A percentile compares a stretch with the other conserved stretches of the same genome.
Conservation (phyloP, 2,113 vertebrate species). For the Felis chaus region DNA sequence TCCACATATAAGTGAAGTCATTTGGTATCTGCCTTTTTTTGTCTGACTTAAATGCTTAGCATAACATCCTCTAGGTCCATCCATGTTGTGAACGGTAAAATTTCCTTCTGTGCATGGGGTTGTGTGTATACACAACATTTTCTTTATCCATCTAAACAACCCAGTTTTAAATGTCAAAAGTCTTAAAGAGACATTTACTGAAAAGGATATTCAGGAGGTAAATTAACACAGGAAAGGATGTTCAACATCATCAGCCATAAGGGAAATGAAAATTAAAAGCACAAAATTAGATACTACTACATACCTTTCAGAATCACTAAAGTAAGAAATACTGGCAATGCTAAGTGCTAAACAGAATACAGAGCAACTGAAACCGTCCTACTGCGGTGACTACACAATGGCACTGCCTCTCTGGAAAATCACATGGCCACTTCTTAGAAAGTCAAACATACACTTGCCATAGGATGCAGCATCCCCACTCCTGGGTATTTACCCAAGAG, state of each 20-base stretch:
- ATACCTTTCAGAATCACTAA: neutral
- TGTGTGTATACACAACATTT: neutral
- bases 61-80: neutral
- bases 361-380: neutral
- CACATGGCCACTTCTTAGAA: neutral
- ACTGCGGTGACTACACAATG: neutral
- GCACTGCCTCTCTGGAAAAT: neutral
- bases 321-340: neutral
- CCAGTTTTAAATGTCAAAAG: conserved; percentile 19
- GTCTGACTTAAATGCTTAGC: neutral
- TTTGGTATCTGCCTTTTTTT: neutral
- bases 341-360: neutral
- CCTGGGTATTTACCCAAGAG: neutral
- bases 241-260: neutral
- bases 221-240: neutral
- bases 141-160: neutral
- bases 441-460: neutral
- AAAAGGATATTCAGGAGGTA: neutral
- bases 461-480: neutral
- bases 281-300: neutral
- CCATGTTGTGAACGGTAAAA: neutral
- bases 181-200: neutral
- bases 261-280: neutral
- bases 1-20: neutral
- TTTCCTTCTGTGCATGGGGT: neutral